phyloP scores from a whole-genome alignment of 2,113 vertebrate genomes.

The Lanius ludovicianus region DNA sequence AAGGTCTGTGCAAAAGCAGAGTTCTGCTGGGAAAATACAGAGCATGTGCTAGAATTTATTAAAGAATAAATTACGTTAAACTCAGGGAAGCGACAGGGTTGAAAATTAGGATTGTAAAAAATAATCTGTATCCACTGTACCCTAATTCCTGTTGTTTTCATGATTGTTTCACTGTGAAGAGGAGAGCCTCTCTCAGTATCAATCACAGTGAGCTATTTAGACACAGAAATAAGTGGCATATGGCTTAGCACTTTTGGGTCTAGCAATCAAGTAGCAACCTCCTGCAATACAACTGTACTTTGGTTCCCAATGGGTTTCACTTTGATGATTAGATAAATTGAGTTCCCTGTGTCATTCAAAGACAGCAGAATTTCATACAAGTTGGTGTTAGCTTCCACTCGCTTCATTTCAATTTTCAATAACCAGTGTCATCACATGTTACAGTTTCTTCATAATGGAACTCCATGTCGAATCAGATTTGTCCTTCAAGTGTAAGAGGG shows the following conservation, averaged over 20 bases:
- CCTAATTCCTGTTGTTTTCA: slow-evolving; percentile 42
- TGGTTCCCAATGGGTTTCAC: slow-evolving; percentile 65
- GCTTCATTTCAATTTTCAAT: slow-evolving; percentile 81
- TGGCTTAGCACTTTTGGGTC: slow-evolving; percentile 67
- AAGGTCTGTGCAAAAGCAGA: background rate
- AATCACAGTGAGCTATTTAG: slow-evolving; percentile 64
- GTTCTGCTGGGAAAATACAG: background rate
- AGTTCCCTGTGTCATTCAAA: slow-evolving; percentile 74
- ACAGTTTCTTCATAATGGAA: slow-evolving; percentile 71
- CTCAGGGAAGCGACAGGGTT: background rate
- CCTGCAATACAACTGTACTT: slow-evolving; percentile 45
- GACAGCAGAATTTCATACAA: slow-evolving; percentile 65
- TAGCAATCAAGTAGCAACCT: slow-evolving; percentile 66
- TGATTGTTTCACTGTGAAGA: slow-evolving; percentile 40
- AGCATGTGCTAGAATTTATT: background rate
- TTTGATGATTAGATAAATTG: slow-evolving; percentile 75
- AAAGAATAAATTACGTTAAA: background rate
- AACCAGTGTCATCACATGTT: slow-evolving; percentile 71
- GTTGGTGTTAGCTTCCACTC: slow-evolving; percentile 68
- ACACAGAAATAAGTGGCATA: slow-evolving; percentile 61
- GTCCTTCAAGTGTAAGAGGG: slow-evolving; percentile 56
- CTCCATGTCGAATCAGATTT: slow-evolving; percentile 67
- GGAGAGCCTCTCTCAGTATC: slow-evolving; percentile 10
- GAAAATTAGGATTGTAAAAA: slow-evolving; percentile 19
- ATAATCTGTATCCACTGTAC: background rate